These are phyloP conservation scores for Boleophthalmus pectinirostris DNA, from an alignment of 2,113 vertebrate genomes.

Conservation along the genomic window DNA sequence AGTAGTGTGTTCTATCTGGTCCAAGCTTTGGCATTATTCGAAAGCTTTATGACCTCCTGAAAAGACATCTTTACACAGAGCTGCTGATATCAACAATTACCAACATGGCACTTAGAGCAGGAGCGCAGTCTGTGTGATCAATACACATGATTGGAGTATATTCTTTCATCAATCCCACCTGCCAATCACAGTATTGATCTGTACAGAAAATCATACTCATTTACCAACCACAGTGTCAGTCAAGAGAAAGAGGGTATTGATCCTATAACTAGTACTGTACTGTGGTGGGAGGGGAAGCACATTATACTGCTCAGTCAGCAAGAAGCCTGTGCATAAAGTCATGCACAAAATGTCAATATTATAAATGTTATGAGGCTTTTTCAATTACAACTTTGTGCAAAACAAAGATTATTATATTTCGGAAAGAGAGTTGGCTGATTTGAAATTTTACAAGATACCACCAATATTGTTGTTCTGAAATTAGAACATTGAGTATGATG, in stretches of 20 bases:
- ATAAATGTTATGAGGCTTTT: conserved; percentile 20
- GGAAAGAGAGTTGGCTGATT: not conserved
- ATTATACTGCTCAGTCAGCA: conserved; percentile 22
- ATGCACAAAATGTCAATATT: conserved; percentile 19
- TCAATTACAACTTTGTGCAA: conserved; percentile 12
- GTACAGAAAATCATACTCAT: conserved; percentile 49
- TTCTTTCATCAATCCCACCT: conserved; percentile 53
- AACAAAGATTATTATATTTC: not conserved
- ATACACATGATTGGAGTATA: conserved; percentile 57
- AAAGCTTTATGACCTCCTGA: conserved; percentile 7
- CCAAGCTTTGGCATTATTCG: conserved; percentile 6
- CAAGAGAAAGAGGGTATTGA: conserved; percentile 52
- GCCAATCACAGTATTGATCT: conserved; percentile 53
- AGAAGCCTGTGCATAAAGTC: conserved; percentile 26
- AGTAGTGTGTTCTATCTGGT: not conserved
- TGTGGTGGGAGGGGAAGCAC: conserved; percentile 25
- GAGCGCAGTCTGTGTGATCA: conserved; percentile 25
- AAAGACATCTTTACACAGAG: conserved; percentile 12
- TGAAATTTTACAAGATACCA: no score
- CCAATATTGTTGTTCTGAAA: no score
- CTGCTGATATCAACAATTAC: conserved; percentile 36
- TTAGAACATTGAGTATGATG: no score
- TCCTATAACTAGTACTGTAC: conserved; percentile 30
- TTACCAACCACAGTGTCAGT: conserved; percentile 35
- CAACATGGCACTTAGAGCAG: conserved; percentile 17